Evolutionary conservation across 2,797 vertebrate species (phyloP).

Genomic region (Meriones psammophilus): DNA sequence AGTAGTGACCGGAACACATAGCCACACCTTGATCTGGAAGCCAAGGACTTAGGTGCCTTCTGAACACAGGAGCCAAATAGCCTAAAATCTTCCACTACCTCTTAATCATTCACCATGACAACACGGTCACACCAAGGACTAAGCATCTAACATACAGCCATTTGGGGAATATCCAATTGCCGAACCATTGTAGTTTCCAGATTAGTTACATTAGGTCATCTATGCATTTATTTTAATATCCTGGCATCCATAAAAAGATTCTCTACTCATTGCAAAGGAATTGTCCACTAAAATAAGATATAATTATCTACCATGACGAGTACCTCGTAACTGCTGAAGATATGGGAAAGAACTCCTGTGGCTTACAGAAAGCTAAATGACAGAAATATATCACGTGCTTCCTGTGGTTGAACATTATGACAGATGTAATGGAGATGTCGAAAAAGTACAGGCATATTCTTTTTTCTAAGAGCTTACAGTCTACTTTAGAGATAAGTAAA

Average conservation of each 20-base stretch:
- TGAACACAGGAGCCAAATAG: background rate
- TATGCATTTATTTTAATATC: slow-evolving; percentile 2
- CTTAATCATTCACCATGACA: background rate
- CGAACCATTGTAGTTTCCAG: background rate
- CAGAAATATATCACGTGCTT: background rate
- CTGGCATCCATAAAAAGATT: background rate
- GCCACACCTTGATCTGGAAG: background rate
- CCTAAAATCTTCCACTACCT: background rate
- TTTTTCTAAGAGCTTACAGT: background rate
- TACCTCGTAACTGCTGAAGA: background rate
- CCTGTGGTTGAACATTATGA: background rate
- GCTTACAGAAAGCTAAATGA: background rate
- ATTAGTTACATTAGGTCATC: background rate
- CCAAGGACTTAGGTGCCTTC: background rate
- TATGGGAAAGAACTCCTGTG: slow-evolving; percentile 13
- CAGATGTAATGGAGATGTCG: background rate
- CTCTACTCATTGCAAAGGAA: slow-evolving; percentile 21
- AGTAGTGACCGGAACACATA: too few relatives aligned
- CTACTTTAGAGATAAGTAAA: slow-evolving; percentile 12
- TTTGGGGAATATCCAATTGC: background rate
- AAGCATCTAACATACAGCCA: background rate
- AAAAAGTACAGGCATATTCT: slow-evolving; percentile 24
- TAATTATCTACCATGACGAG: slow-evolving; percentile 21
- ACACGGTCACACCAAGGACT: background rate
- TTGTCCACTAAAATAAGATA: background rate